Evolutionary conservation across 2,888 invertebrate species (phyloP).

Genomic region (Osedax fenrisi): DNA sequence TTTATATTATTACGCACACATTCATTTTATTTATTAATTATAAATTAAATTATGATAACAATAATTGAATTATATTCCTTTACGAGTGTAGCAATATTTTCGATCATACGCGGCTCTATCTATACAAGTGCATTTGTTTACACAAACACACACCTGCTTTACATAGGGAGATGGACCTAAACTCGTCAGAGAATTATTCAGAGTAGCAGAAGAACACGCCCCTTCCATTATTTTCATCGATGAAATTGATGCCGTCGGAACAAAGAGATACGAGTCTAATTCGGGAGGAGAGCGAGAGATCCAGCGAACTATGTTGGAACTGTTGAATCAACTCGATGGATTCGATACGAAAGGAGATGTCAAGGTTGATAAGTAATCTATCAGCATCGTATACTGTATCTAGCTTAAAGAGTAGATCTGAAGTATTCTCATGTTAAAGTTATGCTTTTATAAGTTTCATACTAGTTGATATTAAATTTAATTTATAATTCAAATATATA

Average conservation of each 20-base stretch:
- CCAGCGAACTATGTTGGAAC: constrained; percentile 96
- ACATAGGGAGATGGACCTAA: constrained; percentile 88
- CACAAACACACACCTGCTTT: not conserved
- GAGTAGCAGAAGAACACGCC: constrained; percentile 98
- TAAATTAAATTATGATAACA: not conserved
- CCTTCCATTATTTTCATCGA: constrained; percentile 99
- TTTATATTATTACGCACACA: not conserved
- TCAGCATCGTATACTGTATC: too few relatives aligned
- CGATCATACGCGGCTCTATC: too few relatives aligned
- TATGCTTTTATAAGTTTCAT: too few relatives aligned
- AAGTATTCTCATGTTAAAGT: too few relatives aligned
- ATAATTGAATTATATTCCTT: too few relatives aligned
- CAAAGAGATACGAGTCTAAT: constrained; percentile 95
- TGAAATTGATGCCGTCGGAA: constrained; percentile 98
- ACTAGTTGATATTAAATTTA: too few relatives aligned
- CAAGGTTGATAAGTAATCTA: constrained; percentile 57
- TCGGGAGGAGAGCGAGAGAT: constrained; percentile 98
- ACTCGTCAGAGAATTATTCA: constrained; percentile 85
- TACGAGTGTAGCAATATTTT: too few relatives aligned
- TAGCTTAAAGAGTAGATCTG: too few relatives aligned
- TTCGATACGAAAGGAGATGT: constrained; percentile 92
- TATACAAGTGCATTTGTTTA: too few relatives aligned
- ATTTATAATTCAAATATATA: too few relatives aligned
- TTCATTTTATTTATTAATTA: too few relatives aligned
- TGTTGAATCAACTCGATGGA: constrained; percentile 93